A percentile compares a stretch with the other conserved stretches of the same genome.
Conservation (phyloP, 2,888 invertebrate species). For the Leptinotarsa tumamoca region DNA sequence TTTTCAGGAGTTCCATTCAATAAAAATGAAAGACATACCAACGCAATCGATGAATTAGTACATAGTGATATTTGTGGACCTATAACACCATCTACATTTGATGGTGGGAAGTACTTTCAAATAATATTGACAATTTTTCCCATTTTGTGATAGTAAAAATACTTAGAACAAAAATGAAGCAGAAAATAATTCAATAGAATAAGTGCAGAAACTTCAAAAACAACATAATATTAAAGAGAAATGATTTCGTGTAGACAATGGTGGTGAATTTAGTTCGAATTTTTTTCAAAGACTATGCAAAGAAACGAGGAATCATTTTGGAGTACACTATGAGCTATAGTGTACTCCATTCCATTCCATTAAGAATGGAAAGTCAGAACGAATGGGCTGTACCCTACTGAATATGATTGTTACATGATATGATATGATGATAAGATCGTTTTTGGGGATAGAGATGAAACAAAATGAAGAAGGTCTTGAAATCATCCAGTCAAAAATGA, state of each 20-base stretch:
- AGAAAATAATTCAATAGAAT: conserved; percentile 11
- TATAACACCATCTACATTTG: conserved; percentile 12
- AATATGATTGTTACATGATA: conserved; percentile 13
- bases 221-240: conserved; percentile 27
- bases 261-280: conserved; percentile 6
- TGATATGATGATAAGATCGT: background rate
- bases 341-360: no score
- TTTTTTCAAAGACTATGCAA: conserved; percentile 5
- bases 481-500: conserved; percentile 27
- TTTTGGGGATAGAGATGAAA: conserved; percentile 39
- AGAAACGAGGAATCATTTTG: background rate
- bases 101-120: conserved; percentile 29
- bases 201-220: conserved; percentile 11
- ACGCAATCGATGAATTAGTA: conserved; percentile 20
- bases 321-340: background rate
- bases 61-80: background rate
- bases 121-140: no score
- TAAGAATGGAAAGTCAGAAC: conserved; percentile 14
- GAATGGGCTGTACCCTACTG: conserved; percentile 27
- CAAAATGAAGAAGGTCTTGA: conserved; percentile 22
- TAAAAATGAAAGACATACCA: background rate
- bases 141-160: no score
- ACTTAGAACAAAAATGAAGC: conserved; percentile 2
- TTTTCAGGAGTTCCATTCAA: background rate
- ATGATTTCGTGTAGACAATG: conserved; percentile 22